These are phyloP conservation scores for Cylas formicarius DNA, from an alignment of 1,140 invertebrate genomes.

Conservation along the genomic window DNA sequence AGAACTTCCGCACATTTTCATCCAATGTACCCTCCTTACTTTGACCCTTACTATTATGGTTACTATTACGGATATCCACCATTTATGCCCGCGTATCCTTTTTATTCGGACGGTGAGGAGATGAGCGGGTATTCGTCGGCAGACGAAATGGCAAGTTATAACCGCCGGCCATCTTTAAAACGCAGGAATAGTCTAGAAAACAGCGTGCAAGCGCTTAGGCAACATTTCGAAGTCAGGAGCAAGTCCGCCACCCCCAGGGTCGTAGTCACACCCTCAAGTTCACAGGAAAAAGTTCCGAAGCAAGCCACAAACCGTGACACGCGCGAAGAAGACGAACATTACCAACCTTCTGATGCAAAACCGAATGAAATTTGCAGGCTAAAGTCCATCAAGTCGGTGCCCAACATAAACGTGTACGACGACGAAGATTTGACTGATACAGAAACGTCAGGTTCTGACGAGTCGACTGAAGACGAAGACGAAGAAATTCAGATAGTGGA, in stretches of 20 bases:
- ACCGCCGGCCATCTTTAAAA: constrained; percentile 18
- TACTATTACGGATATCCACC: constrained; percentile 37
- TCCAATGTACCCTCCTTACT: constrained; percentile 30
- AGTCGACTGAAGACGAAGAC: constrained; percentile 11
- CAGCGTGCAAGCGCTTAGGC: constrained; percentile 14
- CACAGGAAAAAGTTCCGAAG: constrained; percentile 18
- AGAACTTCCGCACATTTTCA: constrained; percentile 8
- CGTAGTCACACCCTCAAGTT: constrained; percentile 24
- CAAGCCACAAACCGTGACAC: too few relatives aligned
- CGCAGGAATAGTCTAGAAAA: constrained; percentile 20
- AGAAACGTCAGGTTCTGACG: constrained; percentile 23
- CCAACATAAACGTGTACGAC: constrained; percentile 41
- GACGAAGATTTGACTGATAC: constrained; percentile 27
- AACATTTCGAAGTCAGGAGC: constrained; percentile 20
- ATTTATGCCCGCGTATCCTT: constrained; percentile 30
- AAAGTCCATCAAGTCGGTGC: constrained; percentile 46
- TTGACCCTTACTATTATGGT: constrained; percentile 34
- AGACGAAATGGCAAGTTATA: constrained; percentile 43
- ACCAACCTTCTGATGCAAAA: constrained; percentile 19
- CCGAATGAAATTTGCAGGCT: constrained; percentile 24
- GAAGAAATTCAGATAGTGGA: constrained; percentile 21
- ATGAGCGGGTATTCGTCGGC: constrained; percentile 42
- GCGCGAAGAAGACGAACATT: constrained; percentile 15
- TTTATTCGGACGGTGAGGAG: constrained; percentile 39
- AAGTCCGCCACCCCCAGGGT: constrained; percentile 23